phyloP scores from a whole-genome alignment of 1,140 invertebrate species.

The Brachionus angularis region DNA sequence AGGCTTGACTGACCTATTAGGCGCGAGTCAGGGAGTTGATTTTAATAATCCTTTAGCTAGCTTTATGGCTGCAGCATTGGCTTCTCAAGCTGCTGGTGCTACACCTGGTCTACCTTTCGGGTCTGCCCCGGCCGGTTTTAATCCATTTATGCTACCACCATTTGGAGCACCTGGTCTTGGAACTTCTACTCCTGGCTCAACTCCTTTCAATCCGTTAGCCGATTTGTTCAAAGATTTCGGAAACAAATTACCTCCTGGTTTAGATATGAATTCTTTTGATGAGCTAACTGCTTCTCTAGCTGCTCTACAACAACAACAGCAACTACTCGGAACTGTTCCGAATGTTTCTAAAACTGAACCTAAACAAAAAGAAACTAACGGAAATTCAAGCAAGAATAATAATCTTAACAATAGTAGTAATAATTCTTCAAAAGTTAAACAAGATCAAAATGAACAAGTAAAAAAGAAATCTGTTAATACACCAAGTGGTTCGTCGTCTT shows the following conservation, averaged over 20 bases:
- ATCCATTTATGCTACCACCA: slow-evolving; percentile 19
- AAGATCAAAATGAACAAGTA: no score
- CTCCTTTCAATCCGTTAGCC: background rate
- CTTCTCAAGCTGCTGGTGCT: background rate
- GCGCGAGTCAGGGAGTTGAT: background rate
- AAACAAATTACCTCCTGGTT: background rate
- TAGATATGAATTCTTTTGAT: slow-evolving; percentile 6
- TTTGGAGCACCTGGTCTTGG: background rate
- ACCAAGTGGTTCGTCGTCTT: no score
- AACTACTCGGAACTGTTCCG: background rate
- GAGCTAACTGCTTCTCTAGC: slow-evolving; percentile 16
- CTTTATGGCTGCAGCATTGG: slow-evolving; percentile 27
- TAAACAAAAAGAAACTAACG: background rate
- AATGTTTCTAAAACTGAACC: background rate
- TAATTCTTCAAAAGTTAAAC: no score
- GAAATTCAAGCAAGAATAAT: no score
- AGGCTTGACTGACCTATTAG: background rate
- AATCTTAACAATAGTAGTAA: no score
- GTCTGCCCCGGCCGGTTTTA: background rate
- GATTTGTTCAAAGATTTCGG: slow-evolving; percentile 29
- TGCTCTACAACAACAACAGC: slow-evolving; percentile 7
- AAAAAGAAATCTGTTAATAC: no score
- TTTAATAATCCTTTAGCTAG: slow-evolving; percentile 13
- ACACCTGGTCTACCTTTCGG: background rate
- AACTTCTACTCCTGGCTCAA: background rate